These are phyloP conservation scores for Trialeurodes vaporariorum DNA, from an alignment of 1,140 invertebrate species.

Conservation along the genomic window DNA sequence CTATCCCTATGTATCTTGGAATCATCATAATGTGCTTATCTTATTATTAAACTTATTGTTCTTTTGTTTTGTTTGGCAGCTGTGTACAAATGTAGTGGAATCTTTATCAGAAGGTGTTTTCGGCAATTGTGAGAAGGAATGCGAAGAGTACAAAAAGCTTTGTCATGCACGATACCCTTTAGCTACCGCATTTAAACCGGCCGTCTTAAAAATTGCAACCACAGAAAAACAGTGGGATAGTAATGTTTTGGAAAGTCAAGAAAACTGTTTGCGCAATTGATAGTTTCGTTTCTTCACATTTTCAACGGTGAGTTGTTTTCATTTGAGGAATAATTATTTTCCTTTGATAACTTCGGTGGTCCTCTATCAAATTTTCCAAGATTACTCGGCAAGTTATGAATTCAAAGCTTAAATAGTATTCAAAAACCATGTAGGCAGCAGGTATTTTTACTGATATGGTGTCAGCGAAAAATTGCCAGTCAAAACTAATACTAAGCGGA, in stretches of 20 bases:
- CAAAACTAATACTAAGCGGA: too few species aligned
- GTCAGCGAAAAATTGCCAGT: too few species aligned
- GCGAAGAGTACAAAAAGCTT: conserved; percentile 51
- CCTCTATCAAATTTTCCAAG: not conserved
- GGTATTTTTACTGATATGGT: not conserved
- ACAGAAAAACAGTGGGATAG: not conserved
- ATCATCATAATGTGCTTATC: too few species aligned
- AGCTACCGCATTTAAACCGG: conserved; percentile 47
- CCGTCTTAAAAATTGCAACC: too few species aligned
- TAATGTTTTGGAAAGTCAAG: not conserved
- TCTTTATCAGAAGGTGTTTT: conserved; percentile 65
- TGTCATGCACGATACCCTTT: conserved; percentile 64
- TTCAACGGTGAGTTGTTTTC: not conserved
- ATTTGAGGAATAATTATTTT: too few species aligned
- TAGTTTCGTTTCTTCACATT: not conserved
- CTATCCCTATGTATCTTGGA: too few species aligned
- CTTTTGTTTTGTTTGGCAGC: conserved; percentile 36
- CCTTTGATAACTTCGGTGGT: not conserved
- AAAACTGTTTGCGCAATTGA: not conserved
- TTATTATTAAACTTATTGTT: not conserved
- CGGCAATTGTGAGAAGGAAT: conserved; percentile 52
- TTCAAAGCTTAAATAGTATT: not conserved
- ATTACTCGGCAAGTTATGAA: not conserved
- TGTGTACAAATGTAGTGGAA: conserved; percentile 62
- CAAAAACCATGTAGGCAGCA: not conserved